Evolutionary conservation across 1,140 invertebrate genomes (phyloP).

Genomic region (Drosophila ogumai): DNA sequence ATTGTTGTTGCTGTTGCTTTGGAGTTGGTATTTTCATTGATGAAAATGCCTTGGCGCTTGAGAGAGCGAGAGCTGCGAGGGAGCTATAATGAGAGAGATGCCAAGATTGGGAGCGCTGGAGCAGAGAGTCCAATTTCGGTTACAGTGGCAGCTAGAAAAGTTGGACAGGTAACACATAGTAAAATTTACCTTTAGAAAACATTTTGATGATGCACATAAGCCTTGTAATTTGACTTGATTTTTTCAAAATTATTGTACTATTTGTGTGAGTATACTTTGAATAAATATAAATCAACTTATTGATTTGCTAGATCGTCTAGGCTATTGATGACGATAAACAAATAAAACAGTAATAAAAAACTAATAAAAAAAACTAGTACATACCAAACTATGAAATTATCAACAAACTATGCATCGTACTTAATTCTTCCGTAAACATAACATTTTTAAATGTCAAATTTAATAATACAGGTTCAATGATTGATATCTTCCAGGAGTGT

Average conservation of each 20-base stretch:
- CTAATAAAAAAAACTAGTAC: too few relatives aligned
- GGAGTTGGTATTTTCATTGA: slow-evolving; percentile 67
- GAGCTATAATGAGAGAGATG: slow-evolving; percentile 13
- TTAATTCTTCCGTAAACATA: slow-evolving; percentile 1
- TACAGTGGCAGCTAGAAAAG: slow-evolving; percentile 54
- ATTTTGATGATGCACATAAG: too few relatives aligned
- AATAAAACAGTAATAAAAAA: too few relatives aligned
- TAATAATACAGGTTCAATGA: neutral
- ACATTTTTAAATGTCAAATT: neutral
- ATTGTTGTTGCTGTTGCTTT: slow-evolving; percentile 62
- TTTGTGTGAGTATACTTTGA: too few relatives aligned
- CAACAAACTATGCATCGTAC: too few relatives aligned
- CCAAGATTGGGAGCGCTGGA: neutral
- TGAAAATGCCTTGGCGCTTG: slow-evolving; percentile 58
- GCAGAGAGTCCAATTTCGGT: neutral
- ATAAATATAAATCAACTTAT: too few relatives aligned
- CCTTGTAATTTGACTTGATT: too few relatives aligned
- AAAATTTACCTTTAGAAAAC: neutral
- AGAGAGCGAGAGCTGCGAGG: slow-evolving; percentile 12
- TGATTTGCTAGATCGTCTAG: too few relatives aligned
- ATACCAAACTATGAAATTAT: too few relatives aligned
- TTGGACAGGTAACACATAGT: neutral
- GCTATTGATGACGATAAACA: too few relatives aligned
- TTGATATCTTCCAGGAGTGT: neutral
- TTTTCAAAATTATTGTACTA: too few relatives aligned